Base-by-base conservation (phyloP, 2,888 invertebrate species). In the Ashinkailepas kermadecensis region DNA sequence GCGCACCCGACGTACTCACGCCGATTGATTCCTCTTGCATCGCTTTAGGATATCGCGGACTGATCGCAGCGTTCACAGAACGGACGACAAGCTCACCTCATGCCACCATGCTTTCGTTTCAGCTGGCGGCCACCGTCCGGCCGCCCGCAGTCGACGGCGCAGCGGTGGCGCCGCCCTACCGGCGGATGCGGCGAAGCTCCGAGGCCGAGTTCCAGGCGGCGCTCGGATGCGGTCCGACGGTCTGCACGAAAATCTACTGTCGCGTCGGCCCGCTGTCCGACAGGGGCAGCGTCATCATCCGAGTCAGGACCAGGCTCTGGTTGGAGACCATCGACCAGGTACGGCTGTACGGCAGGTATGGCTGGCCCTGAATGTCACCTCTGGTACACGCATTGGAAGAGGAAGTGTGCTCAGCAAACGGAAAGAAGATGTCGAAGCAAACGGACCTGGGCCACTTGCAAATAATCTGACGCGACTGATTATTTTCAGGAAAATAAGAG, bases 271-370 rank as follows among this genome's bases (percentile, higher is more conserved):
- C 92, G 39, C 87, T 95, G 83, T 88, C 90, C 79, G 91, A 91
- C 84, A 92, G 92, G 59, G 93, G 94, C 84, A 92, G 94, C 85
- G 90, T 97, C 81, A 92, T 93, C 1, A 90, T 96, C 82, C 86
- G 86, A 80, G 86, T 89, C 21, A 90, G 95, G 82, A 92, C 94
- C 2, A 90, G 96, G 84, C 90, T 96, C 83, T 95, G 95, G 87
- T 93, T 94, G 0, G 91, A 92, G 81, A 95, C 96, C 0, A 89
- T 97, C 83, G 92, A 92, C 87, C 92, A 94, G 89, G 93, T 95
- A 86, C 89, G 88, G 23, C 39, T 39, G 39, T 39, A 39, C 39
- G 4, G 39, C 39, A 4, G 39, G 39, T 39, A 4, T 39, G 39
- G 39, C 39, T 39, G 39, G 2, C 39, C 39, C 39, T 39, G 39